Evolutionary conservation across 2,888 invertebrate genomes (phyloP).

Genomic region (Flabesymbios commensalis): DNA sequence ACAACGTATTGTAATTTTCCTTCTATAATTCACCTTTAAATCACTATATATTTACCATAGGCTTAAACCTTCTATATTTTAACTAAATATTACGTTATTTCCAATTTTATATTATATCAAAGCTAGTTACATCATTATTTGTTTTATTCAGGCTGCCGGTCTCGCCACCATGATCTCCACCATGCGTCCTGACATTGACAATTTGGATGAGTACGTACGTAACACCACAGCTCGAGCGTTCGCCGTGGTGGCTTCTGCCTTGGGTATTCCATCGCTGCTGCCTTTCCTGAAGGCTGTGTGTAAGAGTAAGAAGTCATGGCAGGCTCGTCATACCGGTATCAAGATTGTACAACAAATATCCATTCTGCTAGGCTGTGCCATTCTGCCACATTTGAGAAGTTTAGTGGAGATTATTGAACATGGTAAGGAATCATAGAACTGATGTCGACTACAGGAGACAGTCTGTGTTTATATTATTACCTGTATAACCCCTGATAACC

Average conservation of each 20-base stretch:
- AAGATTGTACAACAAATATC: slow-evolving; percentile 99
- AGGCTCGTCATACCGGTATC: slow-evolving; percentile 93
- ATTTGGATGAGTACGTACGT: slow-evolving; percentile 98
- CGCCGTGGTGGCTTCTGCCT: slow-evolving; percentile 98
- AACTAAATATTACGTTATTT: no score
- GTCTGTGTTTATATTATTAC: no score
- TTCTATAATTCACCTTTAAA: no score
- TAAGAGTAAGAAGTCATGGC: slow-evolving; percentile 99
- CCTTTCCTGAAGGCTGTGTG: slow-evolving; percentile 98
- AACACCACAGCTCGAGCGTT: slow-evolving; percentile 99
- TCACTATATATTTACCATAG: no score
- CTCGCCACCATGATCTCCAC: slow-evolving; percentile 99
- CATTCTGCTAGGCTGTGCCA: slow-evolving; percentile 99
- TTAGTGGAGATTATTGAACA: slow-evolving; percentile 99
- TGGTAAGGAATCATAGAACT: slow-evolving; percentile 69
- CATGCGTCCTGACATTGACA: slow-evolving; percentile 99
- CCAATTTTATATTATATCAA: no score
- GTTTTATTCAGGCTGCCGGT: slow-evolving; percentile 76
- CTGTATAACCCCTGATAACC: no score
- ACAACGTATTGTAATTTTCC: no score
- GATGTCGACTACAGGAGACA: no score
- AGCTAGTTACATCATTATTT: no score
- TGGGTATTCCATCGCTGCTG: slow-evolving; percentile 94
- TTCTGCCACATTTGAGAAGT: slow-evolving; percentile 95
- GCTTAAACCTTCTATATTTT: no score